Evolutionary conservation across 2,888 invertebrate species (phyloP).

Genomic region (Eugnorisma glareosa): DNA sequence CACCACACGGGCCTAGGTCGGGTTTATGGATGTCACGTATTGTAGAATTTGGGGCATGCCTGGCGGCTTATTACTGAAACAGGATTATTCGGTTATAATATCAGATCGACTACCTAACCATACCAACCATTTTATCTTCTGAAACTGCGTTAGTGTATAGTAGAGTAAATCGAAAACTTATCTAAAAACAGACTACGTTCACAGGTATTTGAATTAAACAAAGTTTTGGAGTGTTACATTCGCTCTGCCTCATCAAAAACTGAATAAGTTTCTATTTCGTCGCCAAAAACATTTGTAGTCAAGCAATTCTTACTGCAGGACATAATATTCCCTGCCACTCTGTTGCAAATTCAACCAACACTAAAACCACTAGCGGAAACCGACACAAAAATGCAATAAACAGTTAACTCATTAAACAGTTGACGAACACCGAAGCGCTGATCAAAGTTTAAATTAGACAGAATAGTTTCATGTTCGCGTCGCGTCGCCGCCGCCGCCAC

Average conservation of each 20-base stretch:
- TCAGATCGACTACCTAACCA: too few relatives aligned
- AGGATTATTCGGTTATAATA: too few relatives aligned
- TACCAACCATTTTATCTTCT: neutral
- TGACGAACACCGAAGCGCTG: conserved; percentile 50
- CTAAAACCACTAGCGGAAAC: conserved; percentile 1
- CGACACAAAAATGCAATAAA: conserved; percentile 56
- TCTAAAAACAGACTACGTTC: neutral
- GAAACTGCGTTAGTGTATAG: neutral
- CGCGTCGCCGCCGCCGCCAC: conserved; percentile 15
- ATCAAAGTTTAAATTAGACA: conserved; percentile 68
- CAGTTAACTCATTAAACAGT: conserved; percentile 59
- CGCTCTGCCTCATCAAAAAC: neutral
- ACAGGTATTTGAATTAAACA: neutral
- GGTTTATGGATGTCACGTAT: too few relatives aligned
- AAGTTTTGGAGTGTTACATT: neutral
- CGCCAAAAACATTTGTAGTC: neutral
- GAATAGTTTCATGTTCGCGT: conserved; percentile 62
- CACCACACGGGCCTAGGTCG: too few relatives aligned
- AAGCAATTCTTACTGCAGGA: neutral
- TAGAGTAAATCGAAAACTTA: neutral
- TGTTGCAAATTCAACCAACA: neutral
- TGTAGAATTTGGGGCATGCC: too few relatives aligned
- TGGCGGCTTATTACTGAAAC: too few relatives aligned
- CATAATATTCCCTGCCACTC: too few relatives aligned
- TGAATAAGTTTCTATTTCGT: neutral